These are phyloP conservation scores for Conops quadrifasciatus DNA, from an alignment of 2,888 invertebrate genomes.

Conservation along the genomic window DNA sequence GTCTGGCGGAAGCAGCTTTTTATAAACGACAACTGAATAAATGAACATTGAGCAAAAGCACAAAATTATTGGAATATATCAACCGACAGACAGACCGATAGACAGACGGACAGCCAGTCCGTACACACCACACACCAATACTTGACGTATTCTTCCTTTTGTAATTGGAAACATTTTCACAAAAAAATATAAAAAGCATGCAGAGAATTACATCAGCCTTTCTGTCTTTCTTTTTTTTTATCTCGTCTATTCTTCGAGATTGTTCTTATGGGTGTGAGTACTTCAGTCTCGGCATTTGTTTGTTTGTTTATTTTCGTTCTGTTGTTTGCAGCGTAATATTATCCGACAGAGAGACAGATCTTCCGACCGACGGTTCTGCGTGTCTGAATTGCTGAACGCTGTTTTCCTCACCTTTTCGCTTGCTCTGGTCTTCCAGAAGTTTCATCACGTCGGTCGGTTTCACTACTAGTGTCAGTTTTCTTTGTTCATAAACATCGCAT, in stretches of 20 bases:
- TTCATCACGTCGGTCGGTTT: neutral
- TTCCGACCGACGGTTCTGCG: neutral
- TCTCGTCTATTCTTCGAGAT: neutral
- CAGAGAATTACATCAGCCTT: neutral
- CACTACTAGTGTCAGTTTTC: too few species aligned
- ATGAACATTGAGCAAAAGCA: neutral
- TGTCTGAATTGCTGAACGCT: neutral
- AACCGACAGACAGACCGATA: neutral
- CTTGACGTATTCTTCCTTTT: neutral
- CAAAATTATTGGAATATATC: too few species aligned
- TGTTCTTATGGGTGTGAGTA: neutral
- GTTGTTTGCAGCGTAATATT: neutral
- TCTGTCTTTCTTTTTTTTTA: neutral
- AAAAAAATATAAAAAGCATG: conserved; percentile 1
- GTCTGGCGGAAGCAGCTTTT: conserved; percentile 10
- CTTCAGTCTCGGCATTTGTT: neutral
- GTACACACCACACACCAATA: neutral
- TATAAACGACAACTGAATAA: conserved; percentile 3
- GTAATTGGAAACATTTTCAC: neutral
- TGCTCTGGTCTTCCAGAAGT: neutral
- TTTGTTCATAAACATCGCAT: too few species aligned
- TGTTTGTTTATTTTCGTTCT: neutral
- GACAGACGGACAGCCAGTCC: neutral
- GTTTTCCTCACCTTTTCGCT: neutral
- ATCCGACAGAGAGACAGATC: too few species aligned